A percentile compares a stretch with the other conserved stretches of the same genome.
These are phyloP conservation scores for Nothocercus julius DNA, from an alignment of 2,113 vertebrate species.

Conservation along the genomic window DNA sequence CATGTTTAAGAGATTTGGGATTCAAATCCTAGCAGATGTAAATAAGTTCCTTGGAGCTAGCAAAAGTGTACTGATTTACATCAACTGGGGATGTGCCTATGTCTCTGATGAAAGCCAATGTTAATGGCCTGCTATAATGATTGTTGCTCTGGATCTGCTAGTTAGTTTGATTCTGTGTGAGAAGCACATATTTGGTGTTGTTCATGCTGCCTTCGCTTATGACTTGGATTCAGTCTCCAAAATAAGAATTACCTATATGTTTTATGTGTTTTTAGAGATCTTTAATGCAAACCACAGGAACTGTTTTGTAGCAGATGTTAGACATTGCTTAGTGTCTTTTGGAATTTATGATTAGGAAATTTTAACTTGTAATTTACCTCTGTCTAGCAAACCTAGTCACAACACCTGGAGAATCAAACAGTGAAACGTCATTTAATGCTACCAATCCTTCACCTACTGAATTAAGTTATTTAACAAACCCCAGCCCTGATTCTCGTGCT, in stretches of 20 bases:
- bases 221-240: slow-evolving; percentile 25
- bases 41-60: not conserved
- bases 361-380: not conserved
- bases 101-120: not conserved
- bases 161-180: not conserved
- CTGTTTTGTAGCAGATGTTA: not conserved
- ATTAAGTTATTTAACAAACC: not conserved
- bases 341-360: not conserved
- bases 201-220: not conserved
- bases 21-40: not conserved
- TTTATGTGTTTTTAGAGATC: not conserved
- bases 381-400: not conserved
- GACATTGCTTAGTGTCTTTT: not conserved
- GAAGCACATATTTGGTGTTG: not conserved
- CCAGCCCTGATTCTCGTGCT: not conserved
- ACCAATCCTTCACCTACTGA: not conserved
- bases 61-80: not conserved
- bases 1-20: not conserved
- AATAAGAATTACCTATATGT: not conserved
- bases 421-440: not conserved
- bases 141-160: not conserved
- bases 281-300: not conserved
- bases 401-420: not conserved
- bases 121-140: not conserved
- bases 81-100: not conserved